A percentile compares a stretch with the other conserved stretches of the same genome.
These are phyloP conservation scores for Troglohyphantes excavatus DNA, from an alignment of 2,888 invertebrate genomes.

Conservation along the genomic window DNA sequence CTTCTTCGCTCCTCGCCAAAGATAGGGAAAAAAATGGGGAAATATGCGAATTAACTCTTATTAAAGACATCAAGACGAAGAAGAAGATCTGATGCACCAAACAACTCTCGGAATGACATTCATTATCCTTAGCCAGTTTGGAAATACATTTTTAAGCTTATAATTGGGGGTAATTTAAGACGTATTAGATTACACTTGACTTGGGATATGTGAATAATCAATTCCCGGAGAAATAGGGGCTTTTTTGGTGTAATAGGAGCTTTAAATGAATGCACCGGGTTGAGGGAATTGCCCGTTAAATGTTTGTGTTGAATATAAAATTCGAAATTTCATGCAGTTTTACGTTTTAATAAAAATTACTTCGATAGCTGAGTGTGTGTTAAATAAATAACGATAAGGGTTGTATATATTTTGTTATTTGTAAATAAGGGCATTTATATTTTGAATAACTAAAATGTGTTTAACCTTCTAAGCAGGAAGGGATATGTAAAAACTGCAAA, in stretches of 20 bases:
- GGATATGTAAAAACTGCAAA: too few relatives aligned
- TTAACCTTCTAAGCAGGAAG: too few relatives aligned
- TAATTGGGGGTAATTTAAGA: constrained; percentile 7
- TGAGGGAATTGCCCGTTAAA: background rate
- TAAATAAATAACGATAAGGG: too few relatives aligned
- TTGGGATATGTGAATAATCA: background rate
- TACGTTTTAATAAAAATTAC: too few relatives aligned
- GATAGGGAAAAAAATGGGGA: background rate
- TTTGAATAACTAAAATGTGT: too few relatives aligned
- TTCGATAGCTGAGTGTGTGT: too few relatives aligned
- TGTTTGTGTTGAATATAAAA: too few relatives aligned
- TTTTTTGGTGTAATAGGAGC: background rate
- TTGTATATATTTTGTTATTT: too few relatives aligned
- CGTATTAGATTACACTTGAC: background rate
- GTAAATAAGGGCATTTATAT: too few relatives aligned
- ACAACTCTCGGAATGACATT: background rate
- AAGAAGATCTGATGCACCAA: background rate
- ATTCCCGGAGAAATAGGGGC: background rate
- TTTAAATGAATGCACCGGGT: background rate
- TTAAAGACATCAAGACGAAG: background rate
- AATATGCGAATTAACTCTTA: background rate
- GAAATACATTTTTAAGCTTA: background rate
- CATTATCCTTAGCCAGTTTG: background rate
- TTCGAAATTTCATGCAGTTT: too few relatives aligned
- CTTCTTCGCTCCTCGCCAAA: background rate